Evolutionary conservation across 2,113 vertebrate genomes (phyloP).

Genomic region (Scophthalmus maximus): DNA sequence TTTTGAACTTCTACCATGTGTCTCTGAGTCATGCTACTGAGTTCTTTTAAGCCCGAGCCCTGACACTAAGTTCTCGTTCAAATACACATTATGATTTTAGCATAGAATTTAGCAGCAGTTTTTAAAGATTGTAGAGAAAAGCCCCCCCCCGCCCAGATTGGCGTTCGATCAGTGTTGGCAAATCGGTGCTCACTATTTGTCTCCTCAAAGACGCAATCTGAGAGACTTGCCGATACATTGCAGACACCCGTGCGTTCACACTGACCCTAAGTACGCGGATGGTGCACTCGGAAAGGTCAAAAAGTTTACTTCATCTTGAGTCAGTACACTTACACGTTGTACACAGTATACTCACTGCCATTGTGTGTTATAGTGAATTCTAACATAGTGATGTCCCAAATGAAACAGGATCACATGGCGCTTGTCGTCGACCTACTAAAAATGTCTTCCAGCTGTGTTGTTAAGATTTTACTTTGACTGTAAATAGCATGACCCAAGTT

Average conservation of each 20-base stretch:
- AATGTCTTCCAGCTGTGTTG: too few species aligned
- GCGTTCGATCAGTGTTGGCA: too few species aligned
- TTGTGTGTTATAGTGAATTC: too few species aligned
- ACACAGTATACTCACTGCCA: too few species aligned
- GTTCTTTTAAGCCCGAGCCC: neutral
- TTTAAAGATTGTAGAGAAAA: neutral
- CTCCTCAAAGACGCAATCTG: neutral
- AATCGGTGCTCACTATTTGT: too few species aligned
- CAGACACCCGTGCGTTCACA: neutral
- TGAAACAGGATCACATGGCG: too few species aligned
- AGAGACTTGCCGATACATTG: too few species aligned
- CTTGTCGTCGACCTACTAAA: too few species aligned
- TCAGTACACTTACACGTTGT: neutral
- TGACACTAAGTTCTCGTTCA: neutral
- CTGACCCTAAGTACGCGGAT: neutral
- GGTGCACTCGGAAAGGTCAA: neutral
- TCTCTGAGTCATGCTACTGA: conserved; percentile 1
- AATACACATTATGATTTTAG: neutral
- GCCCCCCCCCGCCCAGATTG: too few species aligned
- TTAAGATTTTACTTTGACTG: too few species aligned
- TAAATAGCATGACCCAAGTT: too few species aligned
- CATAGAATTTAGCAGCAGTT: neutral
- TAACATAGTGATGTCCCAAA: too few species aligned
- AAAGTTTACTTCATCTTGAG: neutral
- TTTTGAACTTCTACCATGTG: neutral